Base-by-base conservation (phyloP, 2,888 invertebrate species). In the Plebejus argus region DNA sequence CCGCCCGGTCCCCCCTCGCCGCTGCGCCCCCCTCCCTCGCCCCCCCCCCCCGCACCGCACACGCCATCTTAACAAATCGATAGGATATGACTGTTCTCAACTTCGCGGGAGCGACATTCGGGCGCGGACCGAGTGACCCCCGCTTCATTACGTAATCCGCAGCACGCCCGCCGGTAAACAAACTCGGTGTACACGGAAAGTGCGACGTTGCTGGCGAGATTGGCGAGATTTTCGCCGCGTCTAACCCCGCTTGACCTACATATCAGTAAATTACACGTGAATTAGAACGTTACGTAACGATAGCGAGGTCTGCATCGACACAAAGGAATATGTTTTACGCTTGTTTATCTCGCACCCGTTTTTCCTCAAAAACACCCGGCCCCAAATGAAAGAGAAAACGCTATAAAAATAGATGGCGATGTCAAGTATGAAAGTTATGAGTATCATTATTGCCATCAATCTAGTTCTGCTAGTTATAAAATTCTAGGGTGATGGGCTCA, bases 21-120 rank as follows among this genome's bases (percentile, higher is more conserved):
- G 10, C 83, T 85, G 83, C 86, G 84, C 83, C 82, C 84, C 85
- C 85, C 85, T 85, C 83, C 82, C 84, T 80, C 85, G 82, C 84
- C 82, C 81, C 84, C 84, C 77, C 53, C 80, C 77, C 86, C 82
- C 86, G 86, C 83, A 88, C 89, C 89, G 88, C 89, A 88, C 86
- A 88, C 92, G 91, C 93, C 94, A 92, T 94, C 94, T 94, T 94
- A 94, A 94, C 94, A 94, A 94, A 94, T 94, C 94, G 94, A 94
- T 94, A 94, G 94, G 93, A 94, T 94, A 94, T 94, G 94, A 94
- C 93, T 94, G 92, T 93, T 93, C 94, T 93, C 92, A 90, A 92
- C 90, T 91, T 91, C 91, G 91, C 91, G 91, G 88, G 89, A 90
- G 88, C 90, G 90, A 92, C 92, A 92, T 93, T 94, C 90, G 91